Conservation (phyloP, 1,140 invertebrate species). For the Brachionus rubens region DNA sequence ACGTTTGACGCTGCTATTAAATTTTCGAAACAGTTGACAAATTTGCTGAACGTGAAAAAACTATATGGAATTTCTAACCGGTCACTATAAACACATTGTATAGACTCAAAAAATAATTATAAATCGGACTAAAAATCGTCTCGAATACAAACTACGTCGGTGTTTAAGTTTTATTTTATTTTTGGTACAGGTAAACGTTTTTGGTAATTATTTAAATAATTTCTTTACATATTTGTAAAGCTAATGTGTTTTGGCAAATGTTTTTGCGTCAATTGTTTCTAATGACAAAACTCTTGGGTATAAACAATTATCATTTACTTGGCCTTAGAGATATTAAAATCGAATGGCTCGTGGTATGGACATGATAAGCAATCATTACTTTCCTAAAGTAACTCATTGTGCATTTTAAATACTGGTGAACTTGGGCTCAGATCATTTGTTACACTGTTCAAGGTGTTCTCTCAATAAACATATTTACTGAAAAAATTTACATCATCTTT, state of each 20-base stretch:
- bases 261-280: conserved; percentile 61
- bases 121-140: background rate
- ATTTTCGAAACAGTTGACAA: conserved; percentile 44
- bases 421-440: conserved; percentile 37
- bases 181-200: conserved; percentile 53
- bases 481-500: conserved; percentile 46
- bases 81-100: conserved; percentile 22
- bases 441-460: conserved; percentile 47
- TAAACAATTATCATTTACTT: conserved; percentile 48
- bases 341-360: conserved; percentile 39
- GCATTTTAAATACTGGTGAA: conserved; percentile 43
- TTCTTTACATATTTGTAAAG: conserved; percentile 61
- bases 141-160: conserved; percentile 20
- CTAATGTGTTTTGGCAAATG: conserved; percentile 60
- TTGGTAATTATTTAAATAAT: conserved; percentile 59
- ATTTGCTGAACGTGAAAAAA: conserved; percentile 35
- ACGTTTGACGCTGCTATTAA: conserved; percentile 40
- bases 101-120: conserved; percentile 37
- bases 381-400: conserved; percentile 46
- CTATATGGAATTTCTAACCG: conserved; percentile 42
- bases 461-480: conserved; percentile 39
- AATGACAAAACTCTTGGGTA: conserved; percentile 48
- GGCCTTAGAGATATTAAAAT: conserved; percentile 18
- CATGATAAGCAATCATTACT: conserved; percentile 44
- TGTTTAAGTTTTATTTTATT: conserved; percentile 49